Percentiles rank a stretch among this genome's conserved stretches.
phyloP scores from a whole-genome alignment of 2,888 invertebrate genomes.

The Limulus polyphemus region DNA sequence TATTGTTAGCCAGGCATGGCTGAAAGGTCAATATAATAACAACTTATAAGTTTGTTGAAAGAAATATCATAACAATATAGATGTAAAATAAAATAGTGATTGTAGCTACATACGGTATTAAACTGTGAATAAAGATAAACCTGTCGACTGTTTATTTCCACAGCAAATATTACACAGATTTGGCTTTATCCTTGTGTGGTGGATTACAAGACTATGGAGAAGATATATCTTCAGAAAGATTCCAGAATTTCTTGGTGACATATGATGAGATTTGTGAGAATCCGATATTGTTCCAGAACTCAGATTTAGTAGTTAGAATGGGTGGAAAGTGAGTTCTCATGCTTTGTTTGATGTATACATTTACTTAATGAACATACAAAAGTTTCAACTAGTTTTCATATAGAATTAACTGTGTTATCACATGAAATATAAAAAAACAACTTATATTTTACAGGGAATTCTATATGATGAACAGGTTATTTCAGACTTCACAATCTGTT shows the following conservation, averaged over 20 bases:
- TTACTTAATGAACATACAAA: neutral
- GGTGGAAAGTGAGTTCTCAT: slow-evolving; percentile 53
- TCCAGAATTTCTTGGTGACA: slow-evolving; percentile 48
- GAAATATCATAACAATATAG: no score
- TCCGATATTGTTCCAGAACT: slow-evolving; percentile 56
- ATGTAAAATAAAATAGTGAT: no score
- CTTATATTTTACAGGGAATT: no score
- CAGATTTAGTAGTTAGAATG: slow-evolving; percentile 71
- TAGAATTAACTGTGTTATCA: no score
- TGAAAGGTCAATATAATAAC: no score
- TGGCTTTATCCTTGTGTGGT: slow-evolving; percentile 67
- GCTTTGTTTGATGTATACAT: neutral
- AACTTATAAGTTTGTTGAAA: no score
- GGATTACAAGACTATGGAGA: slow-evolving; percentile 43
- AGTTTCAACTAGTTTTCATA: neutral
- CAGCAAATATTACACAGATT: slow-evolving; percentile 41
- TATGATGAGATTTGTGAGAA: slow-evolving; percentile 50
- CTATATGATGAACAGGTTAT: no score
- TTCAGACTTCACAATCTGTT: no score
- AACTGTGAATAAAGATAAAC: neutral
- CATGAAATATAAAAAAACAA: no score
- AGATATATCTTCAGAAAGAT: slow-evolving; percentile 45
- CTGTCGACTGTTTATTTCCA: slow-evolving; percentile 4
- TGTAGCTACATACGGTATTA: neutral
- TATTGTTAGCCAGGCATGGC: no score